These are phyloP conservation scores for Arnoldichthys spilopterus DNA, from an alignment of 2,797 vertebrate genomes.

Conservation along the genomic window DNA sequence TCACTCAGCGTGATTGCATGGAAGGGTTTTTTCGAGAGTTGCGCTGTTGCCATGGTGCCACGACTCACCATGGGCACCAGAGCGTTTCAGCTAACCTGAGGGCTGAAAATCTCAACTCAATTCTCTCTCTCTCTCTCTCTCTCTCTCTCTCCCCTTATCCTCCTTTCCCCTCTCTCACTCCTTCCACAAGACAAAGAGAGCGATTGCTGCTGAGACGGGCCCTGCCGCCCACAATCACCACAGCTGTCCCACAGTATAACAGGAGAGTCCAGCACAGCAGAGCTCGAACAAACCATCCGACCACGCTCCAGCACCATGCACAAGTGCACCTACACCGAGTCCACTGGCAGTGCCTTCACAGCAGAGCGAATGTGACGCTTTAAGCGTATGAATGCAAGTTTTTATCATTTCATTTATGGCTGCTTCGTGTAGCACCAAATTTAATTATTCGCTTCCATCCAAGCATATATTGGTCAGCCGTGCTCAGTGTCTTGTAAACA, in stretches of 20 bases:
- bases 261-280: background rate
- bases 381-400: background rate
- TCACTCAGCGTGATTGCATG: constrained; percentile 24
- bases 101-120: constrained; percentile 11
- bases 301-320: background rate
- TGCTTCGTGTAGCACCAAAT: no score
- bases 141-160: background rate
- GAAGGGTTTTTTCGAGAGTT: constrained; percentile 20
- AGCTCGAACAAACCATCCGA: background rate
- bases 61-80: constrained; percentile 34
- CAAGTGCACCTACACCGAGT: background rate
- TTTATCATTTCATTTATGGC: background rate
- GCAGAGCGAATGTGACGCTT: background rate
- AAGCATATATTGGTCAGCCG: no score
- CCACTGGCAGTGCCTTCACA: background rate
- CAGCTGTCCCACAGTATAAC: background rate
- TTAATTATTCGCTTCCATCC: no score
- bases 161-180: background rate
- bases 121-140: constrained; percentile 3
- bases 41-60: constrained; percentile 52
- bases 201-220: background rate
- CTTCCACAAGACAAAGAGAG: background rate
- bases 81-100: constrained; percentile 27
- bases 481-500: no score
- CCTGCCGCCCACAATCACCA: constrained; percentile 17